Conservation (phyloP, 2,797 vertebrate genomes). For the Cirrhinus molitorella region DNA sequence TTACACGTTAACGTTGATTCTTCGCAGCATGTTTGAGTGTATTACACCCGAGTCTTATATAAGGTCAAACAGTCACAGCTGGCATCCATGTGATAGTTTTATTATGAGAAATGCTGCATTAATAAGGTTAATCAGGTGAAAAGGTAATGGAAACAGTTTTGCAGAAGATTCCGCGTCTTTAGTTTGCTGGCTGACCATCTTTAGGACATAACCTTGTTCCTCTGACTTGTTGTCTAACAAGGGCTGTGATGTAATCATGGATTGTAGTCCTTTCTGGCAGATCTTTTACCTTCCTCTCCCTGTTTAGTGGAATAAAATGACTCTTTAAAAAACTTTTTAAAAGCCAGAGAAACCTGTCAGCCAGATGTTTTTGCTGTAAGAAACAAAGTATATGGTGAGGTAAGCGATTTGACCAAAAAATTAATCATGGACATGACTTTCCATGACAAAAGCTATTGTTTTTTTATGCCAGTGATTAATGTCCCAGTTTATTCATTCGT, state of each 20-base stretch:
- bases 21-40: not conserved
- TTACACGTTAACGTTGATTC: not conserved
- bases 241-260: conserved; percentile 79
- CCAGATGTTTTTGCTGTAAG: conserved; percentile 92
- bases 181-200: conserved; percentile 74
- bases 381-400: conserved; percentile 89
- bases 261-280: conserved; percentile 72
- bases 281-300: conserved; percentile 78
- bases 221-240: conserved; percentile 72
- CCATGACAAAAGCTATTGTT: conserved; percentile 74
- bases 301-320: conserved; percentile 83
- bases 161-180: conserved; percentile 77
- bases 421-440: conserved; percentile 86
- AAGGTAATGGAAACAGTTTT: conserved; percentile 83
- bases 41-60: conserved; percentile 61
- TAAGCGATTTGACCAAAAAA: conserved; percentile 87
- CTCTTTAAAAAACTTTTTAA: conserved; percentile 69
- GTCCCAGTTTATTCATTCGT: conserved; percentile 66
- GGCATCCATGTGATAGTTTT: conserved; percentile 76
- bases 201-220: conserved; percentile 65
- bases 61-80: conserved; percentile 79
- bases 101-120: conserved; percentile 57
- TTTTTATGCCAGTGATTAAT: conserved; percentile 75
- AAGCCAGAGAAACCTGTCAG: conserved; percentile 78
- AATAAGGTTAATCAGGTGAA: conserved; percentile 80